Conservation (phyloP, 2,888 invertebrate genomes). For the Furcula furcula region DNA sequence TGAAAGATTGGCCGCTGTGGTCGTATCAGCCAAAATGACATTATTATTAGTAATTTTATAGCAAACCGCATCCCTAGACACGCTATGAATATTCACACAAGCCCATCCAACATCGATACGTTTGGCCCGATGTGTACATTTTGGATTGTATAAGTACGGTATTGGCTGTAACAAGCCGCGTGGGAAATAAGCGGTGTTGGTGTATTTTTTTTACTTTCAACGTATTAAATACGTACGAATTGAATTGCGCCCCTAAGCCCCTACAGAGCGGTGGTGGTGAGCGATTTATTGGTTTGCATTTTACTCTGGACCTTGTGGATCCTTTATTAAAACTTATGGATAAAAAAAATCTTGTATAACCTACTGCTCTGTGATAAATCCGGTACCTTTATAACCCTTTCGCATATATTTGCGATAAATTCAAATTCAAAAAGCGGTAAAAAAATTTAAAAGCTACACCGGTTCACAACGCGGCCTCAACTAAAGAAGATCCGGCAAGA, state of each 20-base stretch:
- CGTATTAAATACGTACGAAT: conserved; percentile 29
- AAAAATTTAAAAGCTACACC: too few relatives aligned
- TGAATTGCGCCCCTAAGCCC: conserved; percentile 12
- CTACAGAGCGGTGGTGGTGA: conserved; percentile 8
- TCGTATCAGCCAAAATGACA: too few relatives aligned
- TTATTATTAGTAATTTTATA: conserved; percentile 5
- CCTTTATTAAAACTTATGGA: conserved; percentile 14
- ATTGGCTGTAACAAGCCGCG: conserved; percentile 37
- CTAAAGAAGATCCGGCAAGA: too few relatives aligned
- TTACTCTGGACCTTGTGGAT: conserved; percentile 14
- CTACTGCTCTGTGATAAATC: too few relatives aligned
- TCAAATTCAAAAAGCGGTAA: too few relatives aligned
- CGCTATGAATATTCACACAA: conserved; percentile 52
- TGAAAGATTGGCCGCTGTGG: too few relatives aligned
- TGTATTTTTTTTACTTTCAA: conserved; percentile 27
- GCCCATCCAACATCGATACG: conserved; percentile 53
- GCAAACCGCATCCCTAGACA: conserved; percentile 24
- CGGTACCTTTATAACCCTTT: too few relatives aligned
- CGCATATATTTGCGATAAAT: too few relatives aligned
- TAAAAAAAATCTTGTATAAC: too few relatives aligned
- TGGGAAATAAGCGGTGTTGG: conserved; percentile 30
- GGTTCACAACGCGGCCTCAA: too few relatives aligned
- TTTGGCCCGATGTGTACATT: conserved; percentile 40
- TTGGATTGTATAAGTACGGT: conserved; percentile 42
- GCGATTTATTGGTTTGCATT: conserved; percentile 14